Evolutionary conservation across 2,113 vertebrate genomes (phyloP).

Genomic region (Isichthys henryi): DNA sequence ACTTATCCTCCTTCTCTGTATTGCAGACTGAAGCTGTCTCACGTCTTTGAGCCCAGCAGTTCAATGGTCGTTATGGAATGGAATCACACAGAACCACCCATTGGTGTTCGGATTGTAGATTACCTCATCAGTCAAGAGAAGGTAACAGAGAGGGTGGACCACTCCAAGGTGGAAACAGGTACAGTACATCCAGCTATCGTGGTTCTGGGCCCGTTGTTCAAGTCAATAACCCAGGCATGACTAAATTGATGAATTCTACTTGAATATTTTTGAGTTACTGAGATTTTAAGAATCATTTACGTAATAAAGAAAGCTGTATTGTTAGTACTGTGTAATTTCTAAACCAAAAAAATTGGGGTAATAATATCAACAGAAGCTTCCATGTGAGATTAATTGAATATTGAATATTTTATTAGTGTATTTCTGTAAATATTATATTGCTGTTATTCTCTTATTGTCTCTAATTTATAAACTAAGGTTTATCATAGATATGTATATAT

Average conservation of each 20-base stretch:
- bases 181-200: slow-evolving; percentile 47
- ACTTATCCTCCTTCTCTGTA: slow-evolving; percentile 17
- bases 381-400: too few species aligned
- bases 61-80: slow-evolving; percentile 91
- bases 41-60: slow-evolving; percentile 86
- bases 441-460: too few species aligned
- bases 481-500: too few species aligned
- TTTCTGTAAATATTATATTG: too few species aligned
- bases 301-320: not conserved
- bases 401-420: too few species aligned
- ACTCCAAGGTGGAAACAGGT: slow-evolving; percentile 97
- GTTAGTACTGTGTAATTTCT: not conserved
- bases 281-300: not conserved
- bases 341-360: too few species aligned
- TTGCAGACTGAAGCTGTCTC: slow-evolving; percentile 79
- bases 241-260: not conserved
- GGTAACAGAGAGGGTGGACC: slow-evolving; percentile 86
- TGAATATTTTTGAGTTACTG: not conserved
- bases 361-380: too few species aligned
- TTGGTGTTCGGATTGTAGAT: slow-evolving; percentile 87
- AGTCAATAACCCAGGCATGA: not conserved
- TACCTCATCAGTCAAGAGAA: slow-evolving; percentile 97
- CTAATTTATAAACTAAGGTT: too few species aligned
- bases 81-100: slow-evolving; percentile 87
- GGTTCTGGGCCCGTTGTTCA: not conserved